phyloP scores from a whole-genome alignment of 2,113 vertebrate species.

The Lutjanus erythropterus region DNA sequence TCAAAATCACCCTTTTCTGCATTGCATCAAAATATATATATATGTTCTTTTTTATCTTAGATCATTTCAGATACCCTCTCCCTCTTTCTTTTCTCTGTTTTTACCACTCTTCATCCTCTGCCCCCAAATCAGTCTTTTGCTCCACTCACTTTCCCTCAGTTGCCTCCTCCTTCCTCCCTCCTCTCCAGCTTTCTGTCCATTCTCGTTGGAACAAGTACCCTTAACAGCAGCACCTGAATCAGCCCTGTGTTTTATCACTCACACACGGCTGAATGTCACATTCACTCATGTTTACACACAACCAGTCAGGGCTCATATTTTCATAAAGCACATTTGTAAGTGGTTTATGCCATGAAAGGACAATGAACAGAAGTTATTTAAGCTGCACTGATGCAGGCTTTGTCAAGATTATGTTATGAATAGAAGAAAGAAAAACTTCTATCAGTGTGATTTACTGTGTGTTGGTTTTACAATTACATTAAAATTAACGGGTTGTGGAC shows the following conservation, averaged over 20 bases:
- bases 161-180: slow-evolving; percentile 2
- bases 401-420: background rate
- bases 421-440: background rate
- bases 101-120: background rate
- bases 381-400: background rate
- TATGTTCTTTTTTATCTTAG: background rate
- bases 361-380: slow-evolving; percentile 29
- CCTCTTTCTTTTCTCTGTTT: background rate
- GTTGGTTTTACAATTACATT: background rate
- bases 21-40: background rate
- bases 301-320: slow-evolving; percentile 27
- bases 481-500: background rate
- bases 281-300: slow-evolving; percentile 57
- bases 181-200: slow-evolving; percentile 33
- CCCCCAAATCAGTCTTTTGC: background rate
- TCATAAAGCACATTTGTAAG: slow-evolving; percentile 22
- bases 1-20: slow-evolving; percentile 28
- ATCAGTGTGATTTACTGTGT: background rate
- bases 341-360: slow-evolving; percentile 42
- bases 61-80: background rate
- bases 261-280: slow-evolving; percentile 10
- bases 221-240: slow-evolving; percentile 74
- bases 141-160: slow-evolving; percentile 3
- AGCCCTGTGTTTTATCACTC: slow-evolving; percentile 62
- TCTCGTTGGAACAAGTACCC: slow-evolving; percentile 62